Conservation (phyloP, 2,113 vertebrate genomes). For the Terrapene triunguis region DNA sequence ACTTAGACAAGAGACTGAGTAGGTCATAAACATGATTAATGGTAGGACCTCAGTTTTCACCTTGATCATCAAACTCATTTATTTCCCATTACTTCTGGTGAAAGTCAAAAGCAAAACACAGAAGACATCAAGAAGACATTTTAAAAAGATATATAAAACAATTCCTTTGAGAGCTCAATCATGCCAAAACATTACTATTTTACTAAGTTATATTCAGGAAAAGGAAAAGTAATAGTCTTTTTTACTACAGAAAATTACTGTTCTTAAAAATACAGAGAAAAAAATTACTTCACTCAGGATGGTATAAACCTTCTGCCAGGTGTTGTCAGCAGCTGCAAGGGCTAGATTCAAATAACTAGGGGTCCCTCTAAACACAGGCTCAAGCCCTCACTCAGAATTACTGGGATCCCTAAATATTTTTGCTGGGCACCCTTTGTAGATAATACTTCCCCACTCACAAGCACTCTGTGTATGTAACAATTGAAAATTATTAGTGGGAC, state of each 20-base stretch:
- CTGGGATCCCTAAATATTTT: no score
- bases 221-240: background rate
- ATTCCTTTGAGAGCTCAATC: background rate
- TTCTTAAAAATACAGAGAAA: background rate
- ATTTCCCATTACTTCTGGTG: slow-evolving; percentile 19
- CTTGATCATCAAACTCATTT: background rate
- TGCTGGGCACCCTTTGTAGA: no score
- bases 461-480: no score
- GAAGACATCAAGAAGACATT: background rate
- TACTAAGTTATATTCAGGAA: background rate
- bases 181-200: background rate
- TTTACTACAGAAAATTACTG: background rate
- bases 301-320: background rate
- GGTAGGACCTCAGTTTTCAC: background rate
- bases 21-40: slow-evolving; percentile 24
- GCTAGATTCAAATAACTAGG: no score
- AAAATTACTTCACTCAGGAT: background rate
- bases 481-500: no score
- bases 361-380: no score
- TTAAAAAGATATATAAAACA: background rate
- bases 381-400: no score
- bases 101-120: slow-evolving; percentile 29
- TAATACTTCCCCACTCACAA: no score
- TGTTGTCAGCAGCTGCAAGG: no score
- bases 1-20: background rate